These are phyloP conservation scores for Aselliscus stoliczkanus DNA, from an alignment of 2,797 vertebrate genomes.

Conservation along the genomic window DNA sequence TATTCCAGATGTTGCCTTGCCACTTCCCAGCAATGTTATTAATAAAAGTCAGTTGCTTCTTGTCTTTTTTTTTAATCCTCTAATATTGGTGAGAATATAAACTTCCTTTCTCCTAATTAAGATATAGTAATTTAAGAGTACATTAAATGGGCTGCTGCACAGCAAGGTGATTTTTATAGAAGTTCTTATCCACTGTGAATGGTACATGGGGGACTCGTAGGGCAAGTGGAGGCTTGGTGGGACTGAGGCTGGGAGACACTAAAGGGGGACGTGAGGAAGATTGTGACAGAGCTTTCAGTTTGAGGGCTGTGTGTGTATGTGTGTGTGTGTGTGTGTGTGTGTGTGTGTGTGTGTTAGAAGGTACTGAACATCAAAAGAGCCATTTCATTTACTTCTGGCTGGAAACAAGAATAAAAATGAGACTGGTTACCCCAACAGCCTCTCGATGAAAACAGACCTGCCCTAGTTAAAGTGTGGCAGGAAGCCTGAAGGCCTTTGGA, in stretches of 20 bases:
- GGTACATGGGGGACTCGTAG: neutral
- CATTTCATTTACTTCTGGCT: neutral
- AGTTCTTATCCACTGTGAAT: neutral
- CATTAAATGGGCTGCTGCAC: neutral
- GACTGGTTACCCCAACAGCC: neutral
- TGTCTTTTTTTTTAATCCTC: conserved; percentile 40
- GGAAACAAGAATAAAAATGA: neutral
- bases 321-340: neutral
- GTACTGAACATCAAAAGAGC: neutral
- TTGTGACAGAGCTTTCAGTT: neutral
- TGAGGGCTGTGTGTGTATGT: neutral
- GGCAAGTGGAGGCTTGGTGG: neutral
- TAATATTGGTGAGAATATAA: conserved; percentile 53
- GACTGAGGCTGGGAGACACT: neutral
- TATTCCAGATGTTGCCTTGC: conserved; percentile 71
- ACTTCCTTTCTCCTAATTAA: conserved; percentile 47
- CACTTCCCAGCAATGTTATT: conserved; percentile 65
- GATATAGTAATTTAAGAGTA: conserved; percentile 24
- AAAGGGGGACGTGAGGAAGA: neutral
- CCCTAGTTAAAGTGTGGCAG: no score
- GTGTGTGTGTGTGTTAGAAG: neutral
- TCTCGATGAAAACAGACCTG: neutral
- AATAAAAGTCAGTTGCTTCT: conserved; percentile 71
- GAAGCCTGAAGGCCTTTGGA: neutral
- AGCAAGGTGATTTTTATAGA: neutral